Conservation (phyloP, 2,113 vertebrate species). For the Apteryx mantelli region DNA sequence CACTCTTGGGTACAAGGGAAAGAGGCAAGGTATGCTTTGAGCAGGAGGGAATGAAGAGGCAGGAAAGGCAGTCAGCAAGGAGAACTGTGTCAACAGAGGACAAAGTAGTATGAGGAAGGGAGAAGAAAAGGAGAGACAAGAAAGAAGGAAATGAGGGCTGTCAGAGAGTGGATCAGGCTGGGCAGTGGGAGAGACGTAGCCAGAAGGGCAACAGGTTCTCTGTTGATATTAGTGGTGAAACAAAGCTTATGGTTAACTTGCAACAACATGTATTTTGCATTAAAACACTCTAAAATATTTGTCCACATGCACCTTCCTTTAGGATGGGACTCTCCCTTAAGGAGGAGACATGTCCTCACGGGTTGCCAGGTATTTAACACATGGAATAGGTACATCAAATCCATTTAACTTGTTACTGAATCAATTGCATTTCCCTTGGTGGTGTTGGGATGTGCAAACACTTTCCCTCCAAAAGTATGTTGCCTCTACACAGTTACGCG, state of each 20-base stretch:
- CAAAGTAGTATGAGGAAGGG: neutral
- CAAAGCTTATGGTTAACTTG: neutral
- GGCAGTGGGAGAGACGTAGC: neutral
- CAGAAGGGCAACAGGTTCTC: neutral
- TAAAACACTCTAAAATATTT: slow-evolving; percentile 39
- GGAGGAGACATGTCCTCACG: neutral
- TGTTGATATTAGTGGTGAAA: neutral
- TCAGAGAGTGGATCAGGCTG: no score
- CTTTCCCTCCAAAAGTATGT: neutral
- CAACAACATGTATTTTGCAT: slow-evolving; percentile 42
- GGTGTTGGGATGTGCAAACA: neutral
- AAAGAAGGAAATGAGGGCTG: neutral
- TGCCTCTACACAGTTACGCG: neutral
- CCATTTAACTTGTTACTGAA: slow-evolving; percentile 50
- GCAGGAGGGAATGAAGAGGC: neutral
- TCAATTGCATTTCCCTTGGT: neutral
- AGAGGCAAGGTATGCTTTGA: neutral
- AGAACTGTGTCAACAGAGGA: neutral
- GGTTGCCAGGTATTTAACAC: slow-evolving; percentile 27
- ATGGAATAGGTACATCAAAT: slow-evolving; percentile 29
- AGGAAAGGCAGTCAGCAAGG: neutral
- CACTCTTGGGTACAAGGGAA: neutral
- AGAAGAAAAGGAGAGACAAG: neutral
- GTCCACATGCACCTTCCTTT: neutral
- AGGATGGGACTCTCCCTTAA: slow-evolving; percentile 1